Evolutionary conservation across 2,888 invertebrate species (phyloP), one percentile per base, ranked within the genome.

Genomic region (Oxycera nigricornis): DNA sequence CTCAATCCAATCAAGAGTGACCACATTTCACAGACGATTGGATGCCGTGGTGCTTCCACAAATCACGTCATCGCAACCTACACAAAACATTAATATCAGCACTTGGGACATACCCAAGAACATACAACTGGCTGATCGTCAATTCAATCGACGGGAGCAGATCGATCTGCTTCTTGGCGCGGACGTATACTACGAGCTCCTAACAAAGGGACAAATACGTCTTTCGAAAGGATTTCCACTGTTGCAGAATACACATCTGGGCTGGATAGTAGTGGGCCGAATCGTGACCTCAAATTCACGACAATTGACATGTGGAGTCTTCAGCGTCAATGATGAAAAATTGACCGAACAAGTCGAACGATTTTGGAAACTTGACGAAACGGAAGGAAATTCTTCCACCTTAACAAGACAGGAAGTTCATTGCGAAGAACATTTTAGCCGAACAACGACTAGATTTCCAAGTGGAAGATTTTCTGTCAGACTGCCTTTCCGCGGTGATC

Each of bases 401-500:
- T n/a, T n/a, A n/a, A n/a, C n/a, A n/a, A n/a, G n/a, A n/a, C n/a
- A n/a, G n/a, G n/a, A n/a, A n/a, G n/a, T n/a, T n/a, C n/a, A n/a
- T n/a, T n/a, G n/a, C n/a, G n/a, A n/a, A n/a, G n/a, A n/a, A n/a
- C n/a, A n/a, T n/a, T n/a, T n/a, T n/a, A n/a, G n/a, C n/a, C n/a
- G n/a, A n/a, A n/a, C n/a, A n/a, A n/a, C n/a, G n/a, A n/a, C n/a
- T n/a, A n/a, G n/a, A n/a, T n/a, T n/a, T n/a, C n/a, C n/a, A n/a
- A 26, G 31, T 26, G 30, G 62, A 2, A 14, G 30, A 7, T 62
- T 62, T n/a, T 4, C 31, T 11, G 30, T 62, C 30, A 62, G 28
- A 17, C 20, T 62, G 31, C 62, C 62, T 62, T 62, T 26, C 4
- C 62, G n/a, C 17, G 14, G 62, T n/a, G n/a, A n/a, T n/a, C n/a